These are phyloP conservation scores for Drosophila ustulata DNA, from an alignment of 2,888 invertebrate genomes.

Conservation along the genomic window DNA sequence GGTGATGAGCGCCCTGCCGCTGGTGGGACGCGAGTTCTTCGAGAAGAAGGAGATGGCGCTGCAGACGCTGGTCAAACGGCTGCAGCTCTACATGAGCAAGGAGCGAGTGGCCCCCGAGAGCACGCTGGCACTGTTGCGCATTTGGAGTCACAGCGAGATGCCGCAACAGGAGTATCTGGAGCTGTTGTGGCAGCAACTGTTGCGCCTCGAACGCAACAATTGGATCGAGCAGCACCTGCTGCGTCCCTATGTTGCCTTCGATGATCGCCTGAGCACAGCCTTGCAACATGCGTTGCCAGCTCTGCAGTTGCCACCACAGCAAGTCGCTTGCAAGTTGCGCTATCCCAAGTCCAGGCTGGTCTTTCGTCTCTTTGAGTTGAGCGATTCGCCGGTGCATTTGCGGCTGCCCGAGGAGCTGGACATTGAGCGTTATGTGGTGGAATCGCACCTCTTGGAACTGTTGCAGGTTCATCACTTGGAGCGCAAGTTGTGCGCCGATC, in stretches of 20 bases:
- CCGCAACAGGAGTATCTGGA: slow-evolving; percentile 98
- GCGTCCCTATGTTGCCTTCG: slow-evolving; percentile 97
- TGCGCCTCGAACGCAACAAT: slow-evolving; percentile 94
- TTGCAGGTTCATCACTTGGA: slow-evolving; percentile 94
- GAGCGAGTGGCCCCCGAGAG: slow-evolving; percentile 95
- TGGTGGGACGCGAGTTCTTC: slow-evolving; percentile 97
- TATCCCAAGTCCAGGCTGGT: slow-evolving; percentile 98
- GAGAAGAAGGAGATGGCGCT: slow-evolving; percentile 97
- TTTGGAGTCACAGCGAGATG: slow-evolving; percentile 93
- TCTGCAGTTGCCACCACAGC: slow-evolving; percentile 4
- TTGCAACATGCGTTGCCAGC: slow-evolving; percentile 95
- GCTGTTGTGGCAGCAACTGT: slow-evolving; percentile 97
- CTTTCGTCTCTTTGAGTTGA: slow-evolving; percentile 98
- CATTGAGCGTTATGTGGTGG: slow-evolving; percentile 98
- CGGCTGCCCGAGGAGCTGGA: slow-evolving; percentile 98
- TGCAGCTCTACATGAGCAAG: slow-evolving; percentile 95
- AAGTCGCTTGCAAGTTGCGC: slow-evolving; percentile 86
- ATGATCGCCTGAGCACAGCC: slow-evolving; percentile 96
- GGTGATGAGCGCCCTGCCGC: slow-evolving; percentile 95
- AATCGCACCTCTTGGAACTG: slow-evolving; percentile 97
- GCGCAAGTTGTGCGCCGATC: slow-evolving; percentile 96
- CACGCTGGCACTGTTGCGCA: slow-evolving; percentile 91
- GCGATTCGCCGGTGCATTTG: slow-evolving; percentile 95
- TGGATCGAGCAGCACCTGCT: slow-evolving; percentile 98
- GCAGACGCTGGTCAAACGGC: slow-evolving; percentile 93